Percentiles rank a stretch among this genome's conserved stretches.
These are phyloP conservation scores for Eidolon helvum DNA, from an alignment of 2,113 vertebrate species.

Conservation along the genomic window DNA sequence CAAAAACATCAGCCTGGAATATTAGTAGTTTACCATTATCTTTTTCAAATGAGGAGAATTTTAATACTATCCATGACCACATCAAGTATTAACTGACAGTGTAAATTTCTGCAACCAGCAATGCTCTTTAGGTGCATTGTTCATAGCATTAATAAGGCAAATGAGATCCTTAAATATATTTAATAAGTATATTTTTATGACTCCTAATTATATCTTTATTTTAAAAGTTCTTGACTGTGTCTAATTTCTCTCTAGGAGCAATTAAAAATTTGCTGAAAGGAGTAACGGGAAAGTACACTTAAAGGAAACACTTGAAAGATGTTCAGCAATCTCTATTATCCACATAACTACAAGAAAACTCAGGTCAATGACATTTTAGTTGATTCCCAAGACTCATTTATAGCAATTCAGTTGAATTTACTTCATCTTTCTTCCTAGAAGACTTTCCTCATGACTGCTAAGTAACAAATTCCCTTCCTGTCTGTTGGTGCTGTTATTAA, in stretches of 20 bases:
- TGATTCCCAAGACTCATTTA: conserved; percentile 15
- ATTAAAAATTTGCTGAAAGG: conserved; percentile 20
- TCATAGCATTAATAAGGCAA: conserved; percentile 18
- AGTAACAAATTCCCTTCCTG: not conserved
- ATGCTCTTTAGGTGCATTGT: not conserved
- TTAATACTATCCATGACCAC: not conserved
- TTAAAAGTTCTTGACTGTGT: conserved; percentile 16
- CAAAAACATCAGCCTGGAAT: not conserved
- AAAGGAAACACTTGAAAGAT: conserved; percentile 19
- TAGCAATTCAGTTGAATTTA: not conserved
- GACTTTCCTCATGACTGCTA: not conserved
- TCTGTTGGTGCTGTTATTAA: conserved; percentile 20
- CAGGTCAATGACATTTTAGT: conserved; percentile 22
- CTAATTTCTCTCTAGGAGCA: conserved; percentile 11
- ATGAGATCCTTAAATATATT: conserved; percentile 36
- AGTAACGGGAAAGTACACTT: not conserved
- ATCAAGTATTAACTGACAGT: not conserved
- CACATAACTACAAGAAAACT: conserved; percentile 19
- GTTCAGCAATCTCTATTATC: not conserved
- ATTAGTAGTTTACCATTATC: not conserved
- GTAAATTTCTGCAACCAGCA: not conserved
- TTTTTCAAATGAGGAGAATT: not conserved
- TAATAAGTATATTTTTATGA: conserved; percentile 12
- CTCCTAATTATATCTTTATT: not conserved
- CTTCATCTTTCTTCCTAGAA: conserved; percentile 20